phyloP scores from a whole-genome alignment of 2,113 vertebrate genomes.

The Varanus salvator region DNA sequence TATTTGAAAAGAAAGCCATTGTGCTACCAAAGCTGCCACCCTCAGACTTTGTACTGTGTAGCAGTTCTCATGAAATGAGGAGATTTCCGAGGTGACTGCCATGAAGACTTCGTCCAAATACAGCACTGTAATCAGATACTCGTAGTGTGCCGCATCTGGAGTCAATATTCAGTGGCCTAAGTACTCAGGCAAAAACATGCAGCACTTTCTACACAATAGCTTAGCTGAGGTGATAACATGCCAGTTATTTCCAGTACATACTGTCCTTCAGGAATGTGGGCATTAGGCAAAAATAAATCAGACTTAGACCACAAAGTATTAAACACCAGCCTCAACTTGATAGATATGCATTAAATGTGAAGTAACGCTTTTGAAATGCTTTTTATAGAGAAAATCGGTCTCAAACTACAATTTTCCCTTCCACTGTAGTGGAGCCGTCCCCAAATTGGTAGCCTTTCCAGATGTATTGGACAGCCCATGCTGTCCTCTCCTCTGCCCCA shows the following conservation, averaged over 20 bases:
- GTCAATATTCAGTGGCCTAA: conserved; percentile 1
- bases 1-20: not conserved
- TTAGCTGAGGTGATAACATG: not conserved
- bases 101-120: not conserved
- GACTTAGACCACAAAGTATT: not conserved
- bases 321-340: not conserved
- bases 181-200: not conserved
- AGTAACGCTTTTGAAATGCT: not conserved
- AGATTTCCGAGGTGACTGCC: not conserved
- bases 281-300: not conserved
- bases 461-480: no score
- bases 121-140: not conserved
- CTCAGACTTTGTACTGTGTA: not conserved
- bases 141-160: not conserved
- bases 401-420: not conserved
- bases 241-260: not conserved
- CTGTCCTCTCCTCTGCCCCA: no score
- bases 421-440: not conserved
- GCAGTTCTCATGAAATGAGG: not conserved
- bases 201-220: not conserved
- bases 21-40: not conserved
- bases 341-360: not conserved
- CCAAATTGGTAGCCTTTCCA: no score
- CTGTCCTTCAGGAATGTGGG: not conserved
- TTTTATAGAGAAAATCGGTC: not conserved